Evolutionary conservation across 2,113 vertebrate genomes (phyloP).

Genomic region (Alligator mississippiensis): DNA sequence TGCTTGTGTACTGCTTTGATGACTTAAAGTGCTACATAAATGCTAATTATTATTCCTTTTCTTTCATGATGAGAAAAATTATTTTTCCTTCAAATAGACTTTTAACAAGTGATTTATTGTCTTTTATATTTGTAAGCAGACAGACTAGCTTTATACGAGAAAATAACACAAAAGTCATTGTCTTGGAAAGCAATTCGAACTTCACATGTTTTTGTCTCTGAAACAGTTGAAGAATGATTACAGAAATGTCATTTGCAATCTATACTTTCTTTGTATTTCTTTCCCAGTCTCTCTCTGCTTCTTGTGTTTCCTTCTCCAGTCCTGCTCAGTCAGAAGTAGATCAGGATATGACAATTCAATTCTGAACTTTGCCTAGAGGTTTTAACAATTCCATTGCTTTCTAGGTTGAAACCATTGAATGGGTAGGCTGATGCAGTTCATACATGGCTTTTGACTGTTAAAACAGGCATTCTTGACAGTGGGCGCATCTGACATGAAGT

Average conservation of each 20-base stretch:
- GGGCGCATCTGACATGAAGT: neutral
- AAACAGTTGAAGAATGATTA: neutral
- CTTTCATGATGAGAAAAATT: neutral
- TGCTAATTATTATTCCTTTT: neutral
- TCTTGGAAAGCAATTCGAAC: neutral
- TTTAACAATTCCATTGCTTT: neutral
- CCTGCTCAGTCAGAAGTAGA: neutral
- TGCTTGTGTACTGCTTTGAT: neutral
- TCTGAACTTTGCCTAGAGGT: neutral
- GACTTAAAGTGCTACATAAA: neutral
- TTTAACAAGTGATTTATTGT: neutral
- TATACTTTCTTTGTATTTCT: neutral
- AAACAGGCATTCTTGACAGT: neutral
- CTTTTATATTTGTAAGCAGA: neutral
- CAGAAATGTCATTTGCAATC: neutral
- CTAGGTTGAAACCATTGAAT: neutral
- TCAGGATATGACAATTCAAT: neutral
- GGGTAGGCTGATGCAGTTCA: neutral
- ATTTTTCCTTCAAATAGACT: neutral
- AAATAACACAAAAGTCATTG: neutral
- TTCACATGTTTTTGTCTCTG: neutral
- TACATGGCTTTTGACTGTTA: neutral
- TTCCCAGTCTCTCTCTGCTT: neutral
- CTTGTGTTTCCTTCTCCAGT: neutral
- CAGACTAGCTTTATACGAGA: neutral